Evolutionary conservation across 2,888 invertebrate genomes (phyloP).

Genomic region (Melangyna quadrimaculata): DNA sequence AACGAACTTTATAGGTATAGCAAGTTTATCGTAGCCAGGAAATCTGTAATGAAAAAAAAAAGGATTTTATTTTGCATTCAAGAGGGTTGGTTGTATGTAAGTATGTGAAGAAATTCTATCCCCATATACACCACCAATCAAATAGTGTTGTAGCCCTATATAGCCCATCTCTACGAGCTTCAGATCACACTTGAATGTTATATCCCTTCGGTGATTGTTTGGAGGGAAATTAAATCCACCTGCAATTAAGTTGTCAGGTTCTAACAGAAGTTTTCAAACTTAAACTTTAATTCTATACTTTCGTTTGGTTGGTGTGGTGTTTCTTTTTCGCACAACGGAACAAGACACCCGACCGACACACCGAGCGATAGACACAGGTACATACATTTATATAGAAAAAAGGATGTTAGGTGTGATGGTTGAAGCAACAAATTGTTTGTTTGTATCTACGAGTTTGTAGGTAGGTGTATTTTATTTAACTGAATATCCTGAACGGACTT

Average conservation of each 20-base stretch:
- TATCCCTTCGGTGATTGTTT: conserved; percentile 46
- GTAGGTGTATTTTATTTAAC: conserved; percentile 42
- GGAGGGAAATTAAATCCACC: conserved; percentile 60
- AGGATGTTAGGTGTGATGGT: conserved; percentile 12
- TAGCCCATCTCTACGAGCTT: not conserved
- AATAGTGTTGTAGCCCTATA: not conserved
- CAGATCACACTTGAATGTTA: conserved; percentile 19
- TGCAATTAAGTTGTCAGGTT: conserved; percentile 68
- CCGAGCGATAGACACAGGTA: not conserved
- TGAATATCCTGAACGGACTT: conserved; percentile 44
- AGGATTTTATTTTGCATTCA: conserved; percentile 42
- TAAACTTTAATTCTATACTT: conserved; percentile 42
- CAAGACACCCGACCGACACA: not conserved
- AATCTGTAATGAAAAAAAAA: conserved; percentile 27
- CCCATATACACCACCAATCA: not conserved
- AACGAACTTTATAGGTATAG: conserved; percentile 2
- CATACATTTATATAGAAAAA: not conserved
- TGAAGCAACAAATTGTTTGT: conserved; percentile 64
- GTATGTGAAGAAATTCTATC: conserved; percentile 1
- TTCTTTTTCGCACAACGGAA: conserved; percentile 27
- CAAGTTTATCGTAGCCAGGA: conserved; percentile 24
- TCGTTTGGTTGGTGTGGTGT: conserved; percentile 21
- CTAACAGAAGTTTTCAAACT: conserved; percentile 60
- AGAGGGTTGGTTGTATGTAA: too few relatives aligned
- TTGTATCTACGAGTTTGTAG: conserved; percentile 1